A percentile compares a stretch with the other conserved stretches of the same genome.
Evolutionary conservation across 2,797 vertebrate genomes (phyloP).

Genomic region (Heterohyrax brucei): DNA sequence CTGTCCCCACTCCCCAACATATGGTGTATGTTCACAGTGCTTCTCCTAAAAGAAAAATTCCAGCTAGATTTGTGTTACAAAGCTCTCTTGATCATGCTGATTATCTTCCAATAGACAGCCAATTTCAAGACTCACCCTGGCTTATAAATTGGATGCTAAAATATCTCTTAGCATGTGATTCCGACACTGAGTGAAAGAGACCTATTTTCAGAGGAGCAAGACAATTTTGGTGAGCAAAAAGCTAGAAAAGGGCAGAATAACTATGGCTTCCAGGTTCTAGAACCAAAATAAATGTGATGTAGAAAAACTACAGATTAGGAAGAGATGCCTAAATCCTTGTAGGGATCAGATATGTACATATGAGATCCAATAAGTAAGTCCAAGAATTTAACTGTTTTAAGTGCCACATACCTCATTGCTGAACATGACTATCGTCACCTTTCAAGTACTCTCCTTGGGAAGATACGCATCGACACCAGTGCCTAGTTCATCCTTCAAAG

Average conservation of each 20-base stretch:
- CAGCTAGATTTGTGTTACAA: conserved; percentile 42
- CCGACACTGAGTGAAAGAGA: conserved; percentile 37
- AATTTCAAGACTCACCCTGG: conserved; percentile 46
- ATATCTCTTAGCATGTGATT: conserved; percentile 36
- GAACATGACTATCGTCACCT: too few species aligned
- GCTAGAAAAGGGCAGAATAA: background rate
- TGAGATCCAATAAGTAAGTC: too few species aligned
- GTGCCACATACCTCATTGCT: too few species aligned
- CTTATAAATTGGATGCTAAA: conserved; percentile 48
- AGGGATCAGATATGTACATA: background rate
- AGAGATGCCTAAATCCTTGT: conserved; percentile 4
- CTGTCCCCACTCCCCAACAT: background rate
- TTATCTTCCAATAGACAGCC: conserved; percentile 7
- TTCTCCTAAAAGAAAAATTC: conserved; percentile 51
- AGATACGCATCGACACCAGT: too few species aligned
- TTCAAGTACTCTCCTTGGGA: too few species aligned
- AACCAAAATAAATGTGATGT: conserved; percentile 18
- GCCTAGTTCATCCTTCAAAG: too few species aligned
- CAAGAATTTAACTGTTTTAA: too few species aligned
- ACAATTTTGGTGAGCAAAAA: conserved; percentile 38
- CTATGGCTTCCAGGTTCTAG: background rate
- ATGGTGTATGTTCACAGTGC: background rate
- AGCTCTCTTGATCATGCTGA: conserved; percentile 37
- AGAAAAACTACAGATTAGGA: background rate
- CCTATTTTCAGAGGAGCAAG: background rate